Base-by-base conservation (phyloP, 2,888 invertebrate species). In the Tetragonisca angustula region DNA sequence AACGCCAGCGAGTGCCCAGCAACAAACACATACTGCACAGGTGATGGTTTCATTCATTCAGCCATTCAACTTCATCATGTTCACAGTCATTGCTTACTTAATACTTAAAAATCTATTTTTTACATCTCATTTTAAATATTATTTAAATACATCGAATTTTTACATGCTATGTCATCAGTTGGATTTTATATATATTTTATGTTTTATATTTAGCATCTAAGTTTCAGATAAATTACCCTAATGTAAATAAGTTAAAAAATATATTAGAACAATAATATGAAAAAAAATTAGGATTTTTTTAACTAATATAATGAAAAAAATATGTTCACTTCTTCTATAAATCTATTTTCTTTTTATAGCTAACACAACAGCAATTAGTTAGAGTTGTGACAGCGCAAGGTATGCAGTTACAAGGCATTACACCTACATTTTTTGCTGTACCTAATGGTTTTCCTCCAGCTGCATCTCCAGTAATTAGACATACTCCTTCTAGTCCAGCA, bases 361-460 rank as follows among this genome's bases (percentile, higher is more conserved):
- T 94, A 82, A 94, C 94, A 70, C 95, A 95, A 69, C 96, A 96
- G 88, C 96, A 96, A 83, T 92, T 96, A 82, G 95, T 96, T 64
- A 95, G 96, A 81, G 96, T 96, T 78, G 95, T 96, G 67, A 96
- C 96, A 72, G 95, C 95, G 24, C 96, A 96, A 93, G 96, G 96
- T 73, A 95, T 95, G 91, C 96, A 96, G 94, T 94, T 96, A 88
- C 94, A 95, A 89, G 95, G 94, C 49, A 88, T 94, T 75, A 88
- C 94, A 13, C 94, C 94, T 64, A 93, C 94, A 62, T 94, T 94
- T 85, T 94, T 94, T 81, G 94, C 94, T 75, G 94, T 94, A 62
- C 94, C 94, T 13, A 94, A 94, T 86, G 94, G 94, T 72, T 94
- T 94, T 88, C 92, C 94, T 71, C 90, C 94, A 79, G 90, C 94